These are phyloP conservation scores for Caerostris darwini DNA, from an alignment of 1,140 invertebrate genomes.

Conservation along the genomic window DNA sequence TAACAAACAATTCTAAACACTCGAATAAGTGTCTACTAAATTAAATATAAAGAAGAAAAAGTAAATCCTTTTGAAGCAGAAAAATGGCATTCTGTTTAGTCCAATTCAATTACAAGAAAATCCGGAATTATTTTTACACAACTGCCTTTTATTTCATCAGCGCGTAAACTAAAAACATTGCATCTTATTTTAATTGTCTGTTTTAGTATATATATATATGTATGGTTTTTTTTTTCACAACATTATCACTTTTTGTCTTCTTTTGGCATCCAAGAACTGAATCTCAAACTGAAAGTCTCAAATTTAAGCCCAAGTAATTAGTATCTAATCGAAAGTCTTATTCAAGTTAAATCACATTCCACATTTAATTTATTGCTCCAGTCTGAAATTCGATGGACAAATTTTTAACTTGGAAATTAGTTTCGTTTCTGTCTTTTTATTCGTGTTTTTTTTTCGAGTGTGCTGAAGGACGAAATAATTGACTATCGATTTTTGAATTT, in stretches of 20 bases:
- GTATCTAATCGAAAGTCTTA: conserved; percentile 66
- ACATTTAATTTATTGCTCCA: conserved; percentile 72
- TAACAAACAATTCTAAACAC: no score
- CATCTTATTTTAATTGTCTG: background rate
- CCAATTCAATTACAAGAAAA: background rate
- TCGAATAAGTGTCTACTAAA: no score
- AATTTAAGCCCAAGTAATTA: conserved; percentile 52
- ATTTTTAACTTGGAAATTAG: conserved; percentile 74
- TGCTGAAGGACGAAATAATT: conserved; percentile 57
- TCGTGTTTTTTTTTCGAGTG: background rate
- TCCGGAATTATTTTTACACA: background rate
- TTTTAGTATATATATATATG: no score
- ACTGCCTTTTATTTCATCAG: background rate
- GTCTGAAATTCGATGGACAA: conserved; percentile 56
- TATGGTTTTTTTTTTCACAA: background rate
- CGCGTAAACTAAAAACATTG: background rate
- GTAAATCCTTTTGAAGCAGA: no score
- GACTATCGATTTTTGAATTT: conserved; percentile 68
- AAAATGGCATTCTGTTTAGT: no score
- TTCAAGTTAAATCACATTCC: conserved; percentile 68
- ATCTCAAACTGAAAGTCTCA: conserved; percentile 4
- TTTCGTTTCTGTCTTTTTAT: conserved; percentile 42
- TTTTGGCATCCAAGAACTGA: background rate
- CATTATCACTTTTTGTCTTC: background rate
- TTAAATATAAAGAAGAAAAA: no score